Conservation (phyloP, 2,888 invertebrate species). For the Chydorus sphaericus region DNA sequence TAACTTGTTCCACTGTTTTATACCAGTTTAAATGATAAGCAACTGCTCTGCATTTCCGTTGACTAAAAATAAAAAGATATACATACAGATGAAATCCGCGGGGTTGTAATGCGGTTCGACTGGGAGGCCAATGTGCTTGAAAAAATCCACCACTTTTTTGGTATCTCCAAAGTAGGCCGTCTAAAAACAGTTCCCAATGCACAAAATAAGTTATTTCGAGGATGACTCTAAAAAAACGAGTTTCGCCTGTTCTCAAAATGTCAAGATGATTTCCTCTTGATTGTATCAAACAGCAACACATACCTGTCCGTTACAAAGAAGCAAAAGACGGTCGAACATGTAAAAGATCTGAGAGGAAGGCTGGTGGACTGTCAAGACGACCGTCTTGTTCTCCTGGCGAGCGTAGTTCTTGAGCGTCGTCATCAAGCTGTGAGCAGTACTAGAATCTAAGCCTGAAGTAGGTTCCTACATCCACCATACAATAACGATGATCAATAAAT, state of each 20-base stretch:
- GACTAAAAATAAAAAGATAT: slow-evolving; percentile 21
- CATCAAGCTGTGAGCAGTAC: slow-evolving; percentile 59
- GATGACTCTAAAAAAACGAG: background rate
- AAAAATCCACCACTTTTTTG: slow-evolving; percentile 52
- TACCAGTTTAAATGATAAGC: too few species aligned
- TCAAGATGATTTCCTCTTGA: background rate
- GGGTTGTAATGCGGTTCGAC: slow-evolving; percentile 66
- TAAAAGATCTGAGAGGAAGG: slow-evolving; percentile 73
- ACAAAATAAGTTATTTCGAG: background rate
- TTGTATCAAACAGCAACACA: background rate
- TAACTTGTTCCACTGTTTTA: slow-evolving; percentile 54
- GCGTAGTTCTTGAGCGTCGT: slow-evolving; percentile 56
- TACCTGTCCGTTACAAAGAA: slow-evolving; percentile 48
- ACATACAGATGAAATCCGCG: slow-evolving; percentile 65
- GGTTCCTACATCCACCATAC: slow-evolving; percentile 45
- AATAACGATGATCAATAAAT: background rate
- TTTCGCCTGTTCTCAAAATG: too few species aligned
- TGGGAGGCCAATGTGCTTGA: slow-evolving; percentile 50
- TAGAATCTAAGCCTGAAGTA: slow-evolving; percentile 66
- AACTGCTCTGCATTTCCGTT: slow-evolving; percentile 7
- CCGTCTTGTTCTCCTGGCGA: slow-evolving; percentile 56
- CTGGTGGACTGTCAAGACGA: slow-evolving; percentile 65
- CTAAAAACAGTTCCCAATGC: slow-evolving; percentile 23
- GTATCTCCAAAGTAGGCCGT: slow-evolving; percentile 63
- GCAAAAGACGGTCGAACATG: slow-evolving; percentile 58